phyloP scores from a whole-genome alignment of 2,113 vertebrate species.

The Passer domesticus region DNA sequence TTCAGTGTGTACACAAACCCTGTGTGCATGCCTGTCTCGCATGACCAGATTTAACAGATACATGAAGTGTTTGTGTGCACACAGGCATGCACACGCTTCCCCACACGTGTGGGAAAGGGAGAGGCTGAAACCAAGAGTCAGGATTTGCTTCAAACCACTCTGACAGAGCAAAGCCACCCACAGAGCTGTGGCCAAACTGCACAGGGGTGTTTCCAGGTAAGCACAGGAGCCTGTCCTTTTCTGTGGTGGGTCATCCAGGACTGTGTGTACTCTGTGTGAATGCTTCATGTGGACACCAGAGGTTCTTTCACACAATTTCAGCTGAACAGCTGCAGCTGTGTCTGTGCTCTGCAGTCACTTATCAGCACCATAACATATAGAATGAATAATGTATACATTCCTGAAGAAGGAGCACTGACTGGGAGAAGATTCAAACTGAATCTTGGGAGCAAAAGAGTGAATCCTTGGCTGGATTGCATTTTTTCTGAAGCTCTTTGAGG shows the following conservation, averaged over 20 bases:
- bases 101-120: accelerated
- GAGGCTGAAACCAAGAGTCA: accelerated
- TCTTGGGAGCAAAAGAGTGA: background rate
- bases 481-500: background rate
- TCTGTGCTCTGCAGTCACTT: background rate
- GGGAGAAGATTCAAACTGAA: background rate
- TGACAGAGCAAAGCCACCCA: background rate
- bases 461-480: background rate
- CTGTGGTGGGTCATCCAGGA: background rate
- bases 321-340: background rate
- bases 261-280: accelerated
- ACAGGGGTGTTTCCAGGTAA: background rate
- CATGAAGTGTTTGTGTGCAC: background rate
- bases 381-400: background rate
- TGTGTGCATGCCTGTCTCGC: no score
- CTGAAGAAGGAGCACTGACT: background rate
- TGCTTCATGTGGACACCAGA: background rate
- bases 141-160: background rate
- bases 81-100: accelerated
- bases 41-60: accelerated
- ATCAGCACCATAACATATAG: background rate
- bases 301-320: background rate
- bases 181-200: background rate
- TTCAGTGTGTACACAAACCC: background rate
- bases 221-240: background rate